A percentile compares a stretch with the other conserved stretches of the same genome.
These are phyloP conservation scores for Helostoma temminkii DNA, from an alignment of 2,797 vertebrate genomes.

Conservation along the genomic window DNA sequence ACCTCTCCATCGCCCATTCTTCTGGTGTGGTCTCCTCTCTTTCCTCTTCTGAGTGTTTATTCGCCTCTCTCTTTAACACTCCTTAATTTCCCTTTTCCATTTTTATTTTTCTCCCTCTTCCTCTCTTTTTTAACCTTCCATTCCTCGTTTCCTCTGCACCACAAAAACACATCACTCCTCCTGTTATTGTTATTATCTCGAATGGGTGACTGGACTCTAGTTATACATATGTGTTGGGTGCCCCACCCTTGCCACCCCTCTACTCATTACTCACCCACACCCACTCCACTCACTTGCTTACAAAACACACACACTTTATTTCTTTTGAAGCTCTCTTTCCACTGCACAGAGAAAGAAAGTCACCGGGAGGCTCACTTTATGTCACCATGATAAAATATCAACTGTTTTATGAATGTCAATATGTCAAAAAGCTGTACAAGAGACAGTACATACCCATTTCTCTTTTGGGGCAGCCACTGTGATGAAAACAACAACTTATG, in stretches of 20 bases:
- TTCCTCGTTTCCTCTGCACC: conserved; percentile 63
- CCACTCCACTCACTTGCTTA: conserved; percentile 53
- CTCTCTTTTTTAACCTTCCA: conserved; percentile 60
- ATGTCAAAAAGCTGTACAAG: too few species aligned
- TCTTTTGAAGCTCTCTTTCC: conserved; percentile 46
- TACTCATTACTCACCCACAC: conserved; percentile 55
- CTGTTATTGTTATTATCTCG: conserved; percentile 72
- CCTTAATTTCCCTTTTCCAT: conserved; percentile 57
- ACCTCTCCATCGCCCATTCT: conserved; percentile 19
- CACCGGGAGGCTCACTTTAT: neutral
- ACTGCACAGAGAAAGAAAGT: conserved; percentile 39
- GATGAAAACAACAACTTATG: too few species aligned
- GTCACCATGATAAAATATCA: conserved; percentile 7
- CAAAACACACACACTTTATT: conserved; percentile 33
- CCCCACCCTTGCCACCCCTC: conserved; percentile 64
- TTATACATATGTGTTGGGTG: conserved; percentile 39
- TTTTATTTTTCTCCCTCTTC: conserved; percentile 45
- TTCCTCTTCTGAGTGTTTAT: conserved; percentile 34
- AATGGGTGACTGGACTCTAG: conserved; percentile 50
- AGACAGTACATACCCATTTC: too few species aligned
- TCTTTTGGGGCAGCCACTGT: too few species aligned
- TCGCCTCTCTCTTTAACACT: conserved; percentile 31
- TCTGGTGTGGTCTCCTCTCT: conserved; percentile 7
- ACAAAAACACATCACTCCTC: conserved; percentile 72
- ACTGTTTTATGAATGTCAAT: neutral